Conservation (phyloP, 2,113 vertebrate genomes). For the Gymnogyps californianus region DNA sequence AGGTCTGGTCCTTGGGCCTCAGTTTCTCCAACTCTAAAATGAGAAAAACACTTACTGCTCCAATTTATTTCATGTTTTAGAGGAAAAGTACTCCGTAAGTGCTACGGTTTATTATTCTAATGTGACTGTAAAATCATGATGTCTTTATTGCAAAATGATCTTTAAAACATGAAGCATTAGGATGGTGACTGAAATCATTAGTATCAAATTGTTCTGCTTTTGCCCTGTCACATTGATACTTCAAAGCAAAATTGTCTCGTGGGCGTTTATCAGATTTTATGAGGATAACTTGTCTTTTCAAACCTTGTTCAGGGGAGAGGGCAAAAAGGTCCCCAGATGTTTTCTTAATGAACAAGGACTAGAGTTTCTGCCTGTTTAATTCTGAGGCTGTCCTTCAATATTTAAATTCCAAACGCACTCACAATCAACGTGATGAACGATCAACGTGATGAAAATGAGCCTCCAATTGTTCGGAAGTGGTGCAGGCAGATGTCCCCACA, state of each 20-base stretch:
- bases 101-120: slow-evolving; percentile 43
- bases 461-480: background rate
- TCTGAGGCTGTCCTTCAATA: slow-evolving; percentile 1
- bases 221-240: slow-evolving; percentile 58
- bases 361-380: background rate
- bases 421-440: background rate
- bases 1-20: background rate
- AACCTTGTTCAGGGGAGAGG: slow-evolving; percentile 1
- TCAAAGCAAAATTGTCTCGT: slow-evolving; percentile 60
- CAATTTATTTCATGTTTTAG: slow-evolving; percentile 21
- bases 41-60: background rate
- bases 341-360: slow-evolving; percentile 33
- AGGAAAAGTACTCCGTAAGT: background rate
- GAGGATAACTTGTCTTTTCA: slow-evolving; percentile 50
- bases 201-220: slow-evolving; percentile 66
- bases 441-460: background rate
- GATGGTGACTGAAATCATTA: slow-evolving; percentile 65
- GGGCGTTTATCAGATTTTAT: slow-evolving; percentile 42
- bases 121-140: slow-evolving; percentile 62
- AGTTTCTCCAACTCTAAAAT: slow-evolving; percentile 21
- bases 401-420: slow-evolving; percentile 1
- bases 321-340: slow-evolving; percentile 12
- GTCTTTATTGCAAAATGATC: slow-evolving; percentile 65
- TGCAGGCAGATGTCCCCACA: background rate
- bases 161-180: slow-evolving; percentile 69